Base-by-base conservation (phyloP, 2,888 invertebrate genomes). In the Drosophila yooni region DNA sequence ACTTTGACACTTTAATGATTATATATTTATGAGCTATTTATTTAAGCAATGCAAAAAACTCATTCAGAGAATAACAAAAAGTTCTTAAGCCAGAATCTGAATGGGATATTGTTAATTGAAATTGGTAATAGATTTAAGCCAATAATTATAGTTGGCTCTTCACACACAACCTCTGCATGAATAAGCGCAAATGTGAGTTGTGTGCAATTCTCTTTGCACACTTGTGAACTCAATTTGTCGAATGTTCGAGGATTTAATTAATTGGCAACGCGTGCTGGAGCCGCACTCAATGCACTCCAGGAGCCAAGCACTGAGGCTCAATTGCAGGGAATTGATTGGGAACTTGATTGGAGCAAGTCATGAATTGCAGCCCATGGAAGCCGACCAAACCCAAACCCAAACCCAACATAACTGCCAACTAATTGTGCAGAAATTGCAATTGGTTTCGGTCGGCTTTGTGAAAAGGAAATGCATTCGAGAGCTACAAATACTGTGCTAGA, bases 261-360 rank as follows among this genome's bases (percentile, higher is more conserved):
- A 88, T 90, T 88, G 87, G 78, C 78, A 80, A 87, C 71, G 81
- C 81, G 90, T 82, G 89, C 79, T 84, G 73, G 72, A 88, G 87
- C 57, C 52, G 59, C 77, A 62, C 88, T 89, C 70, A 51, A 73
- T 56, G 60, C 40, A 50, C 64, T 68, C 21, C 34, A 36, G 68
- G 64, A 31, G 21, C 43, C 21, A 57, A 43, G 57, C 40, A 15
- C 27, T 5, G 1, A 5, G 38, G n/a, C 27, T 64, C 62, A 52
- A 78, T 67, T 40, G 63, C 27, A 31, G n/a, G 64, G 61, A n/a
- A n/a, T 40, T 38, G 51, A 29, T 34, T 79, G 62, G 72, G 70
- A 70, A 52, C 72, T 70, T 72, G 63, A 80, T 57, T 34, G 56
- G 38, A 13, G 15, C 34, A 31, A n/a, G 53, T 54, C 68, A 52